Percentiles rank a stretch among this genome's conserved stretches.
Evolutionary conservation across 2,888 invertebrate species (phyloP).

Genomic region (Cordylochernes scorpioides): DNA sequence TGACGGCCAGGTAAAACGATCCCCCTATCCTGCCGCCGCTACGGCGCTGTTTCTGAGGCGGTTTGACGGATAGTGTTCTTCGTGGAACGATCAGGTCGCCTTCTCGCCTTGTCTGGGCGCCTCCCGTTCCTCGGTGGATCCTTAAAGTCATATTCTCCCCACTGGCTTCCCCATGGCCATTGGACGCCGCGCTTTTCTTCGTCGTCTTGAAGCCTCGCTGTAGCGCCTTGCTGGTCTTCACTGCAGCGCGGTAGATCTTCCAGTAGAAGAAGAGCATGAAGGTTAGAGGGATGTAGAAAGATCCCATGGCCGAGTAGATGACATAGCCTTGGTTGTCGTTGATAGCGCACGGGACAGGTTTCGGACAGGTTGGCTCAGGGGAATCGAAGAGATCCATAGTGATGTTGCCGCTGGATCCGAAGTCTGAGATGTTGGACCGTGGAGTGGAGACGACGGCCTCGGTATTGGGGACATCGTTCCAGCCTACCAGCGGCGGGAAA

Average conservation of each 20-base stretch:
- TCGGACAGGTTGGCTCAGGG: slow-evolving; percentile 4
- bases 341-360: slow-evolving; percentile 38
- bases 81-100: background rate
- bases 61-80: background rate
- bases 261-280: slow-evolving; percentile 95
- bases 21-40: background rate
- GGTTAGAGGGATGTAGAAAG: slow-evolving; percentile 87
- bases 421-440: background rate
- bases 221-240: slow-evolving; percentile 18
- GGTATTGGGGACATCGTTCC: slow-evolving; percentile 36
- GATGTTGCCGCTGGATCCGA: background rate
- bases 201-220: slow-evolving; percentile 16
- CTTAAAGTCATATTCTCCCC: slow-evolving; percentile 54
- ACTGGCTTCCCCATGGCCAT: background rate
- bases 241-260: slow-evolving; percentile 75
- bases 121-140: slow-evolving; percentile 46
- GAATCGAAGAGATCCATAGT: background rate
- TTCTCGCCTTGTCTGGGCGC: slow-evolving; percentile 1
- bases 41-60: background rate
- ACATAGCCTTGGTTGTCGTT: slow-evolving; percentile 86
- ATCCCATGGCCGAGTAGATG: slow-evolving; percentile 83
- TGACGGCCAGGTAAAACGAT: background rate
- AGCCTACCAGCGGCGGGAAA: slow-evolving; percentile 64
- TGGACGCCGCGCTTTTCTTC: slow-evolving; percentile 4
- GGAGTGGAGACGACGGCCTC: background rate